Conservation (phyloP, 2,113 vertebrate species). For the Prionailurus viverrinus region DNA sequence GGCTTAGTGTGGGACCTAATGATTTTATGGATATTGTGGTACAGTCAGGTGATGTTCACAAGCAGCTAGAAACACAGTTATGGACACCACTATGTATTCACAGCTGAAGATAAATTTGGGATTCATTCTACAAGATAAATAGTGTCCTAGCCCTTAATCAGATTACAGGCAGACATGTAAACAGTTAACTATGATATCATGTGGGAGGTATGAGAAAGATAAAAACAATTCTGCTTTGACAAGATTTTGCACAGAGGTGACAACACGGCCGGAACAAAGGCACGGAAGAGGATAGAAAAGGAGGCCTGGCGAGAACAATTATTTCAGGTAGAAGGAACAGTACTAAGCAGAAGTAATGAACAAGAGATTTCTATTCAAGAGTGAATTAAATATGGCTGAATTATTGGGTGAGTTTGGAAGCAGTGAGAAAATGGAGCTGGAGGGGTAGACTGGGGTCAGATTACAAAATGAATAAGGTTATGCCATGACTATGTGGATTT, state of each 20-base stretch:
- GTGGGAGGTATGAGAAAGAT: not conserved
- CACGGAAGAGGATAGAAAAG: not conserved
- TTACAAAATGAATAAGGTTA: not conserved
- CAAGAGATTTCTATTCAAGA: not conserved
- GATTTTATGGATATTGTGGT: not conserved
- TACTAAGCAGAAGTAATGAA: not conserved
- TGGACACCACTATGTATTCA: not conserved
- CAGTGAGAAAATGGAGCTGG: not conserved
- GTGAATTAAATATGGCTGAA: not conserved
- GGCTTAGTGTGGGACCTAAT: not conserved
- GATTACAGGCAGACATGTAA: not conserved
- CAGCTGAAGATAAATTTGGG: not conserved
- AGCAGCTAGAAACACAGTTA: not conserved
- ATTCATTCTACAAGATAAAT: not conserved
- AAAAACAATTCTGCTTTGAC: not conserved
- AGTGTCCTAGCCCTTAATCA: not conserved
- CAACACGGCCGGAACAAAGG: not conserved
- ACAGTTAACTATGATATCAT: not conserved
- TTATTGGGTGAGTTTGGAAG: not conserved
- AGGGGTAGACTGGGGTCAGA: not conserved
- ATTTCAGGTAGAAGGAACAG: not conserved
- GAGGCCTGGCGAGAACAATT: not conserved
- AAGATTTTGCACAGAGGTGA: not conserved
- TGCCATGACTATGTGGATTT: not conserved
- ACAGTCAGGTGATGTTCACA: not conserved